phyloP scores from a whole-genome alignment of 2,797 vertebrate species.

The Xyrichtys novacula region DNA sequence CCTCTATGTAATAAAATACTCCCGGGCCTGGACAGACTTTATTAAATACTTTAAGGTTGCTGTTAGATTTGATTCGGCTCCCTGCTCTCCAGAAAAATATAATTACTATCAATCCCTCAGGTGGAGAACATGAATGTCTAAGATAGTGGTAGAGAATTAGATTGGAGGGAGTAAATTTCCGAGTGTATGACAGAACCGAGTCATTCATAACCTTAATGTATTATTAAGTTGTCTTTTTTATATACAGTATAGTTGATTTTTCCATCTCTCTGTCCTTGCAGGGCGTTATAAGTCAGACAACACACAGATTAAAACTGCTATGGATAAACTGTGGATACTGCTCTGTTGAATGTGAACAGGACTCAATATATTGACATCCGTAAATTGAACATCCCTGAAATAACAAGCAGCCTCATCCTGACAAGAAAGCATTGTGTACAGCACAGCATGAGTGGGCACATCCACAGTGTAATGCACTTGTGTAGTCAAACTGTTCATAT shows the following conservation, averaged over 20 bases:
- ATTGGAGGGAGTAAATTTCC: slow-evolving; percentile 34
- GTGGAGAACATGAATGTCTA: slow-evolving; percentile 52
- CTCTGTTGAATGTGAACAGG: background rate
- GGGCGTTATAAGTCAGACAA: slow-evolving; percentile 17
- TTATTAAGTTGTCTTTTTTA: slow-evolving; percentile 34
- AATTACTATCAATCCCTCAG: slow-evolving; percentile 64
- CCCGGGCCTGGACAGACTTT: slow-evolving; percentile 33
- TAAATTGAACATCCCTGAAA: slow-evolving; percentile 20
- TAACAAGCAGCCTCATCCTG: slow-evolving; percentile 24
- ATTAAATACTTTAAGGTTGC: slow-evolving; percentile 53
- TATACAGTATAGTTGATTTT: slow-evolving; percentile 13
- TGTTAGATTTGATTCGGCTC: slow-evolving; percentile 51
- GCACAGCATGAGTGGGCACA: slow-evolving; percentile 44
- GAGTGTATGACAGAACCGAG: slow-evolving; percentile 21
- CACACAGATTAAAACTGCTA: background rate
- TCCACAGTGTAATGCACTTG: slow-evolving; percentile 33
- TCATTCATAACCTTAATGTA: slow-evolving; percentile 36
- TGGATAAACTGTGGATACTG: slow-evolving; percentile 4
- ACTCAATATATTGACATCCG: slow-evolving; percentile 18
- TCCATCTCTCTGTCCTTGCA: slow-evolving; percentile 8
- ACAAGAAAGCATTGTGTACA: slow-evolving; percentile 32
- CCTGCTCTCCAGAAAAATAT: slow-evolving; percentile 50
- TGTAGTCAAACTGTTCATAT: slow-evolving; percentile 10
- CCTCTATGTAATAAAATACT: slow-evolving; percentile 38
- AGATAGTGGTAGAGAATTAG: slow-evolving; percentile 32